Conservation (phyloP, 1,140 invertebrate genomes). For the Adoxophyes honmai region DNA sequence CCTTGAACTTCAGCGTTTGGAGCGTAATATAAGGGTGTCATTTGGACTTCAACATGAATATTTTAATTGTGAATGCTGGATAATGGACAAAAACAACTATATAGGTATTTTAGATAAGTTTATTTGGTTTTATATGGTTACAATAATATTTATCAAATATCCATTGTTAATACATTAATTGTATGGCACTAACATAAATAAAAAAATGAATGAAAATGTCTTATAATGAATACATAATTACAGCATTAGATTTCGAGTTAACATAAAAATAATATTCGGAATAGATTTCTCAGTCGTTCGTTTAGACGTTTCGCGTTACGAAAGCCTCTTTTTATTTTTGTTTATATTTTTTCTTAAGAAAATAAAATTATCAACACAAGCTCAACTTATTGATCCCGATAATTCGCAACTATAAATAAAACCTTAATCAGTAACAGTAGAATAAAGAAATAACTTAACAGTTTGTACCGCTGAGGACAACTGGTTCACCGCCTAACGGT, state of each 20-base stretch:
- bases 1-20: too few relatives aligned
- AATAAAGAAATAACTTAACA: conserved; percentile 56
- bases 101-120: conserved; percentile 63
- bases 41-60: too few relatives aligned
- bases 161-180: conserved; percentile 75
- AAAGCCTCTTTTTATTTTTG: conserved; percentile 61
- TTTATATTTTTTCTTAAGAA: conserved; percentile 61
- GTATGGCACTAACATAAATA: conserved; percentile 74
- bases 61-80: too few relatives aligned
- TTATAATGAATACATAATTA: conserved; percentile 39
- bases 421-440: conserved; percentile 41
- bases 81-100: conserved; percentile 53
- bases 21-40: too few relatives aligned
- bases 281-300: conserved; percentile 75
- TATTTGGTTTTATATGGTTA: conserved; percentile 76
- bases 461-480: conserved; percentile 68
- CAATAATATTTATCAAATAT: conserved; percentile 73
- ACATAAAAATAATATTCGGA: conserved; percentile 68
- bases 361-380: conserved; percentile 68
- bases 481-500: conserved; percentile 53
- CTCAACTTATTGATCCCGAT: conserved; percentile 72
- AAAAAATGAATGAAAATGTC: conserved; percentile 66
- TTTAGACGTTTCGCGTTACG: conserved; percentile 60
- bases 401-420: conserved; percentile 63
- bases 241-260: conserved; percentile 45